phyloP scores from a whole-genome alignment of 2,888 invertebrate species.

The Ophion costatus region DNA sequence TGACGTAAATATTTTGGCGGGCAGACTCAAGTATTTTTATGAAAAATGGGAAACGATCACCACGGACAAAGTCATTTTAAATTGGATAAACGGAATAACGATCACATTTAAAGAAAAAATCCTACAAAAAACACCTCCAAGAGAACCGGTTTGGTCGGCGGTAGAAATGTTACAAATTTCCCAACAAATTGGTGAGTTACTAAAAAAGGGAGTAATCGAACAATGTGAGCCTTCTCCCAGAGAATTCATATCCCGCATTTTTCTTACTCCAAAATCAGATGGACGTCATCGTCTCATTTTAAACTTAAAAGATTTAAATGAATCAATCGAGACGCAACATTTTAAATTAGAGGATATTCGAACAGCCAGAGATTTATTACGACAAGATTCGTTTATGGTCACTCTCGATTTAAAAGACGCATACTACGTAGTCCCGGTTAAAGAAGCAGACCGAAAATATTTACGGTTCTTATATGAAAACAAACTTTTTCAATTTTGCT shows the following conservation, averaged over 20 bases:
- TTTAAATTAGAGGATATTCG: conserved; percentile 53
- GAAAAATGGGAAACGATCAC: conserved; percentile 37
- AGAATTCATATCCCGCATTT: no score
- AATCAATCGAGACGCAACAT: conserved; percentile 48
- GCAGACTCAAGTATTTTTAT: conserved; percentile 15
- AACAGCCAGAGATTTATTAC: conserved; percentile 36
- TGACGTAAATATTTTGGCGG: conserved; percentile 44
- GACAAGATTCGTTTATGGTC: conserved; percentile 6
- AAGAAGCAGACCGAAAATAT: conserved; percentile 18
- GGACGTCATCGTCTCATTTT: conserved; percentile 35
- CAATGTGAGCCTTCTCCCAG: no score
- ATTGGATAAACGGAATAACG: conserved; percentile 32
- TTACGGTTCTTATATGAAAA: conserved; percentile 29
- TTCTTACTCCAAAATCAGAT: conserved; percentile 11
- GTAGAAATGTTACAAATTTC: neutral
- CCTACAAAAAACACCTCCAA: neutral
- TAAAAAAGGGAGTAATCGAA: no score
- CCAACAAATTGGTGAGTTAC: neutral
- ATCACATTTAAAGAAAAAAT: conserved; percentile 19
- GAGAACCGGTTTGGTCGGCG: neutral
- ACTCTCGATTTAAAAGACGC: conserved; percentile 41
- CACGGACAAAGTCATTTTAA: conserved; percentile 22
- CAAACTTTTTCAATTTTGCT: conserved; percentile 29
- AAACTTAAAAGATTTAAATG: conserved; percentile 38
- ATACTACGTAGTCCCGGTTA: conserved; percentile 30